Conservation (phyloP, 2,797 vertebrate species). For the Poeciliopsis gracilis region DNA sequence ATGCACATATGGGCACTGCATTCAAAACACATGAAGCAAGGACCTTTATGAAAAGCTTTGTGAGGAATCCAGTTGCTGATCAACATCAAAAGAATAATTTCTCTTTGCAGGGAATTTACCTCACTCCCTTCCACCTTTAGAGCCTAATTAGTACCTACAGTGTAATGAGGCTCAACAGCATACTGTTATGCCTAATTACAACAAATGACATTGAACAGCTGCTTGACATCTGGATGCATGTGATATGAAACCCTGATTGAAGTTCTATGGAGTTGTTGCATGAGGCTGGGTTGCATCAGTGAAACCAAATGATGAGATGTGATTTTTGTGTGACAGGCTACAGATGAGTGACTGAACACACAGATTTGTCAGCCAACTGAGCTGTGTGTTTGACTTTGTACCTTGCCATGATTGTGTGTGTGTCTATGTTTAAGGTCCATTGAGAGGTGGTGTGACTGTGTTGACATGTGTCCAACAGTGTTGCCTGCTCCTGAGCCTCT, state of each 20-base stretch:
- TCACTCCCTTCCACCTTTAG: constrained; percentile 61
- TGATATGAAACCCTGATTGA: constrained; percentile 34
- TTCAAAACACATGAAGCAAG: constrained; percentile 11
- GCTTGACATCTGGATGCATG: constrained; percentile 37
- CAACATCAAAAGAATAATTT: constrained; percentile 76
- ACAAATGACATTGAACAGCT: constrained; percentile 79
- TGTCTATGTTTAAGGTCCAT: constrained; percentile 54
- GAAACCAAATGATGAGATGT: constrained; percentile 51
- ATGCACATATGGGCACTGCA: constrained; percentile 21
- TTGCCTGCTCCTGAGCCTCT: constrained; percentile 69
- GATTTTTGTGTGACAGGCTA: constrained; percentile 73
- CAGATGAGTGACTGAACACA: constrained; percentile 70
- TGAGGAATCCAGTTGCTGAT: constrained; percentile 52
- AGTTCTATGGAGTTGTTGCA: constrained; percentile 40
- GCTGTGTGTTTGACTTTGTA: constrained; percentile 51
- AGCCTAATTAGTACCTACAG: constrained; percentile 79
- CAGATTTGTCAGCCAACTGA: constrained; percentile 76
- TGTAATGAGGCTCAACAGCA: constrained; percentile 80
- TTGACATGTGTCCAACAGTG: constrained; percentile 82
- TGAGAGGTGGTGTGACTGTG: constrained; percentile 68
- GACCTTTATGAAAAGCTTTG: constrained; percentile 57
- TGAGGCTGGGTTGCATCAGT: constrained; percentile 51
- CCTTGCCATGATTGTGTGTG: constrained; percentile 43
- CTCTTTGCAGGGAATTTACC: constrained; percentile 73
- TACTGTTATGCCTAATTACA: constrained; percentile 82